Base-by-base conservation (phyloP, 2,113 vertebrate species). In the Mastomys coucha region DNA sequence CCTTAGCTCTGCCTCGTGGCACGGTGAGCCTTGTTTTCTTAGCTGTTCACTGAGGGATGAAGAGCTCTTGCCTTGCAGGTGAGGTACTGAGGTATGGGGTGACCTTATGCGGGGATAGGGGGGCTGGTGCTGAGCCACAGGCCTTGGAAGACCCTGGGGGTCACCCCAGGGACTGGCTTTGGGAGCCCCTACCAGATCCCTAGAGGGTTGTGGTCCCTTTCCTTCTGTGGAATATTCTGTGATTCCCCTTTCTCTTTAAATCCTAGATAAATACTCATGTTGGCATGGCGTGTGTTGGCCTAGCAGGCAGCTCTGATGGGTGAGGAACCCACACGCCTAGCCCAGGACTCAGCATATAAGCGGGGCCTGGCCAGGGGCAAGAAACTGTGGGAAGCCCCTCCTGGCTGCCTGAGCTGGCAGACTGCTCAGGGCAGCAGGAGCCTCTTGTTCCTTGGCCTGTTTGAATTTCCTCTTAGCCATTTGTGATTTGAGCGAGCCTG, bases 51-150 rank as follows among this genome's bases (percentile, higher is more conserved):
- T 33, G 33, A 39, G 16, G 20, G 45, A 70, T 69, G 31, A 24
- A 3, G 72, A 80, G 53, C 39, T 81, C 67, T 60, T 75, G 36
- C 42, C 80, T 65, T 6, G 14, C 26, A 45, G 49, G 24, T 67
- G 20, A n/a, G n/a, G n/a, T n/a, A n/a, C n/a, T n/a, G 82, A 72
- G 78, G n/a, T 4, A 3, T 1, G 8, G 49, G 45, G 45, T 56
- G 65, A 51, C 26, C 63, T 7, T 0, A 0, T 26, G 10, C 51
- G 22, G 22, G n/a, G n/a, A n/a, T n/a, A n/a, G n/a, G 0, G 19
- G 75, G 73, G 22, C 53, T 45, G 73, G 49, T 19, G 22, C 33
- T 88, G 22, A 33, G 20, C 67, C 67, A 45, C n/a, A 51, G 22
- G 51, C 51, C 20, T 45, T 45, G 33, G 51, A 33, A 75, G 60